These are phyloP conservation scores for Gopherus evgoodei DNA, from an alignment of 2,113 vertebrate species.

Conservation along the genomic window DNA sequence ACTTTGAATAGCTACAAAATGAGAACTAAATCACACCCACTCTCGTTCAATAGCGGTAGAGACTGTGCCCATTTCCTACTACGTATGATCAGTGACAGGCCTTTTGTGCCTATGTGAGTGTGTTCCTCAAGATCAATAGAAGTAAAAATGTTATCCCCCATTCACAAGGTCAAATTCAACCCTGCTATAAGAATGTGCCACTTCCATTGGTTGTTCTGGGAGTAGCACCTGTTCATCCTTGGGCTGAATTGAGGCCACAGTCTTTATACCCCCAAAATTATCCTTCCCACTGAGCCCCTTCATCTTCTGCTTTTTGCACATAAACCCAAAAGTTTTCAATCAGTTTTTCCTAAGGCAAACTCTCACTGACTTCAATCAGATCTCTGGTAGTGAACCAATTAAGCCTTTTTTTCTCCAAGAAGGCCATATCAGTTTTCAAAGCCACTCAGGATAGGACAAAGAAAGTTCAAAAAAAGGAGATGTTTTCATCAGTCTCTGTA, in stretches of 20 bases:
- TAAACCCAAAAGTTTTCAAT: not conserved
- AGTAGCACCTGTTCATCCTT: not conserved
- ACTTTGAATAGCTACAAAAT: not conserved
- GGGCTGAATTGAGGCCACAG: not conserved
- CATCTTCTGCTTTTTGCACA: not conserved
- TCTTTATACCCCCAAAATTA: not conserved
- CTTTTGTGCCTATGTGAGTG: not conserved
- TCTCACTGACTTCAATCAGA: not conserved
- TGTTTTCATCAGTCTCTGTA: too few relatives aligned
- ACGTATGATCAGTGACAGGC: not conserved
- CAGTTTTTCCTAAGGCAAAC: not conserved
- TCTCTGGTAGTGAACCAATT: not conserved
- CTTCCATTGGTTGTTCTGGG: not conserved
- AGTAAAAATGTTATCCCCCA: not conserved
- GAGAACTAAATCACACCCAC: not conserved
- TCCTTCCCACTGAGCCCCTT: not conserved
- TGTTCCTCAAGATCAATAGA: not conserved
- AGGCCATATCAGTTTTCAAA: too few relatives aligned
- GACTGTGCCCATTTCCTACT: not conserved
- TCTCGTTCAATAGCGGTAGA: not conserved
- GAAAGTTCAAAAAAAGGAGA: too few relatives aligned
- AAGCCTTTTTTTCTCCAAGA: too few relatives aligned
- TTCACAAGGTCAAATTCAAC: too few relatives aligned
- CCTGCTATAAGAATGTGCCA: too few relatives aligned
- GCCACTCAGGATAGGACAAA: too few relatives aligned